These are phyloP conservation scores for Leptopilina boulardi DNA, from an alignment of 1,140 invertebrate species.

Conservation along the genomic window DNA sequence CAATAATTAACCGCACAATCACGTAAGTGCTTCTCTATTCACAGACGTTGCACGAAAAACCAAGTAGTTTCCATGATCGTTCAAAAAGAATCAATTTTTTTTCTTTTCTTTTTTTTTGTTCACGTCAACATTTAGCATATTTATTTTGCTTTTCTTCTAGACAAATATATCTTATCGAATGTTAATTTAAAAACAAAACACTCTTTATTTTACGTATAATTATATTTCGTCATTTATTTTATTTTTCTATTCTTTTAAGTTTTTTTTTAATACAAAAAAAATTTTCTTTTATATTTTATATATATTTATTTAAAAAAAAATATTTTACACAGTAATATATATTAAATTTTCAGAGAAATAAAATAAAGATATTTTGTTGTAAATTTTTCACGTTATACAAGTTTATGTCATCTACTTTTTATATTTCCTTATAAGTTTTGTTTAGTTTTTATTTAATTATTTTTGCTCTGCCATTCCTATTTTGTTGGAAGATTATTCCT, in stretches of 20 bases:
- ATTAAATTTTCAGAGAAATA: too few species aligned
- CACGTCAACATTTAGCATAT: neutral
- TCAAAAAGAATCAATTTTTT: neutral
- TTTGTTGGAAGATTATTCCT: too few species aligned
- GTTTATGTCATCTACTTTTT: too few species aligned
- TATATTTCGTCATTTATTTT: neutral
- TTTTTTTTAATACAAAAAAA: neutral
- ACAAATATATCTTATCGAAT: neutral
- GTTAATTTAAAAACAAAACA: neutral
- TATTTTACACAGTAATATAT: too few species aligned
- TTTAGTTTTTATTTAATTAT: too few species aligned
- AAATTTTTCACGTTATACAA: too few species aligned
- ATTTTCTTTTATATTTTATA: too few species aligned
- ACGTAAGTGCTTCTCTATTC: slow-evolving; percentile 27
- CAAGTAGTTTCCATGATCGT: neutral
- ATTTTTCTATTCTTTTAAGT: neutral
- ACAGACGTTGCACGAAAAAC: neutral
- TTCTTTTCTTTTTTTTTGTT: too few species aligned
- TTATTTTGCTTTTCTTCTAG: neutral
- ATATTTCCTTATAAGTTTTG: too few species aligned
- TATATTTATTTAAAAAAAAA: too few species aligned
- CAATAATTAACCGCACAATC: slow-evolving; percentile 23
- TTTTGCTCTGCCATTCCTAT: too few species aligned
- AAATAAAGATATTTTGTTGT: too few species aligned
- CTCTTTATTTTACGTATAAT: neutral